Base-by-base conservation (phyloP, 2,797 vertebrate genomes). In the Argentina silus region DNA sequence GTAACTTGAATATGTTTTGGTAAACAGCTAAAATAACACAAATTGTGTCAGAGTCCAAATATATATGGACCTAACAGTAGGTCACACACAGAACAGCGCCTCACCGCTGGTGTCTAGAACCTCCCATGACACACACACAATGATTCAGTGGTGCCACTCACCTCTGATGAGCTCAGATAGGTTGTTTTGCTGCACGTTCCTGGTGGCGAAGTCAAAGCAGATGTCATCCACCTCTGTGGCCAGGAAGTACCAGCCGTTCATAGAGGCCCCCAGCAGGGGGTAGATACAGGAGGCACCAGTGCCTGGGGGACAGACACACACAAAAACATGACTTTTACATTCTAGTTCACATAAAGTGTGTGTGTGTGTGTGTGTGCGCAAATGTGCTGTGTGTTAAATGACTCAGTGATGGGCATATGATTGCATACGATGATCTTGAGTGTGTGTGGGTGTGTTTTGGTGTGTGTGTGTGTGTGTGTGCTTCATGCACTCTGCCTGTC, bases 201-300 rank as follows among this genome's bases (percentile, higher is more conserved):
- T 98, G 72, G 94, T 98, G 27, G 98, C 97, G 3, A 97, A 98
- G 91, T 97, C 95, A 81, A 96, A 99, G 87, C 98, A 99, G 92
- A 99, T 98, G 86, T 99, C 97, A 74, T 99, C 98, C 79, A 99
- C 98, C 92, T 99, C 98, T 21, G 98, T 99, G 71, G 98, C 98
- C 51, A 99, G 96, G 83, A 99, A 99, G 92, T 95, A 96, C 98
- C 98, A 99, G 87, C 97, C 95, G 60, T 99, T 99, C 94, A 99
- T 94, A 4, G 97, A 97, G 81, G 98, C 96, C 85, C 98, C 97
- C 67, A 99, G 93, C 79, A 99, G 91, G 11, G 98, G 98, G 84
- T 99, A 99, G 85, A 99, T 99, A 79, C 98, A 99, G 57, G 97
- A 99, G 0, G 98, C 98, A 1, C 98, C 98, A 0, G 98, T 99